Base-by-base conservation (phyloP, 2,113 vertebrate genomes). In the Leucoraja erinaceus region DNA sequence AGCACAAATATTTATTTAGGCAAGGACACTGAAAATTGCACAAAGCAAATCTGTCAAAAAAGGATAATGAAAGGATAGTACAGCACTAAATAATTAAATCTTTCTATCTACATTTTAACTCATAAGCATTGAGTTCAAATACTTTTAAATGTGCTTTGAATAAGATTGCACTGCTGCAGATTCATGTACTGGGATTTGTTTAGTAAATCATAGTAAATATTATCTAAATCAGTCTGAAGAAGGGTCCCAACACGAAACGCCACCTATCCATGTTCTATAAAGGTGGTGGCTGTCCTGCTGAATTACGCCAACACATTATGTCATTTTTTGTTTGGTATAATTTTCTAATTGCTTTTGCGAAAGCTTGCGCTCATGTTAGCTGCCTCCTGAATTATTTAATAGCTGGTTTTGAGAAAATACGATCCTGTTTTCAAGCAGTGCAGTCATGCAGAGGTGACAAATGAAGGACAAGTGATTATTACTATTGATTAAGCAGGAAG, bases 21-120 rank as follows among this genome's bases (percentile, higher is more conserved):
- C 63, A 88, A 88, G 83, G 61, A 88, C 14, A 66, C n/a, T 88
- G 59, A 88, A 66, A 88, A 31, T 16, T 86, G 56, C 56, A 81
- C 11, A 54, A 9, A 14, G n/a, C 75, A 59, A 47, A 81, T 12
- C 5, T 59, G 18, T 83, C 25, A 25, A 10, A 56, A 28, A 54
- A 63, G 14, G 5, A 88, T 88, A 59, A 63, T 63, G 59, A 86
- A 47, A 47, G 38, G 38, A 47, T 47, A 47, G 38, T 47, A 47
- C 38, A 47, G 38, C 12, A 14, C 12, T 66, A 14, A 8, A 66
- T 66, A 66, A 66, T 11, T 84, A 10, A 59, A 84, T n/a, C 59
- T 16, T 63, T 31, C 7, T 56, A 63, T 31, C 12, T 31, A n/a
- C 56, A n/a, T 16, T 88, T 88, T 88, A 88, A 88, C 31, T 66